Evolutionary conservation across 2,113 vertebrate genomes (phyloP).

Genomic region (Mus musculus): GRCm39 chr7:121339001-121339500

Average conservation of each 20-base stretch:
- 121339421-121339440: background rate
- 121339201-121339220: background rate
- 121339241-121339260: background rate
- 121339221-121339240: background rate
- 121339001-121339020: no score
- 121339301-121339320: conserved; percentile 70
- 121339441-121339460: background rate
- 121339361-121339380: background rate
- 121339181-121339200: background rate
- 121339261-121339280: background rate
- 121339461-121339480: background rate
- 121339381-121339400: no score
- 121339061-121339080: background rate
- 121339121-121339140: background rate
- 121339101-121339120: background rate
- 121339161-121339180: background rate
- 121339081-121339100: background rate
- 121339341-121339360: background rate
- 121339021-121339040: no score
- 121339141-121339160: no score
- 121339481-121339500: background rate
- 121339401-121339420: no score
- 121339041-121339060: no score
- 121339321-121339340: background rate
- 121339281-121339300: conserved; percentile 47